phyloP scores from a whole-genome alignment of 2,888 invertebrate species.

The Acanthosepion lycidas region DNA sequence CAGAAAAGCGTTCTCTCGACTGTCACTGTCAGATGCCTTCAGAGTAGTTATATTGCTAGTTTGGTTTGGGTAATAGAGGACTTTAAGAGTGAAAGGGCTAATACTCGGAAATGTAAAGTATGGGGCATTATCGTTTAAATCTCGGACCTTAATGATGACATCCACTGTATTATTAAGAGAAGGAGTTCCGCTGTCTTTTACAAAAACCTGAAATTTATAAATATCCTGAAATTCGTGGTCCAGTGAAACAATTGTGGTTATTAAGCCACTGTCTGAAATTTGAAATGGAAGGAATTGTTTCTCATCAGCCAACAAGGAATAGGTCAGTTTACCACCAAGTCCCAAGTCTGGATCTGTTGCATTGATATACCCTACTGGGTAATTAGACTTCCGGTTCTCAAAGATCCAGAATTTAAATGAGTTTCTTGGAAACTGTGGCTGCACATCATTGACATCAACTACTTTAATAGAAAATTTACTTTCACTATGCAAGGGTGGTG shows the following conservation, averaged over 20 bases:
- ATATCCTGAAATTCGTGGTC: background rate
- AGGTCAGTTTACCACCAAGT: background rate
- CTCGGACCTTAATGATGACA: background rate
- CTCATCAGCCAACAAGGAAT: background rate
- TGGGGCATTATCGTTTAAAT: background rate
- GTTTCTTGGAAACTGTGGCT: background rate
- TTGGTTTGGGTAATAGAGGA: background rate
- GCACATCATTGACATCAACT: background rate
- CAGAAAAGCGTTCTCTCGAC: conserved; percentile 33
- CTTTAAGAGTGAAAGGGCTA: conserved; percentile 2
- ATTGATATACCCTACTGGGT: background rate
- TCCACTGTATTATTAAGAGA: background rate
- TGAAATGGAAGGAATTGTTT: conserved; percentile 10
- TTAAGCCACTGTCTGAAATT: background rate
- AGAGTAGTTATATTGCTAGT: background rate
- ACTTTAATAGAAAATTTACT: background rate
- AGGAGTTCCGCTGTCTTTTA: background rate
- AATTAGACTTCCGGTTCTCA: background rate
- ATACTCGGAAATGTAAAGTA: background rate
- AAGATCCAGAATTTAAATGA: background rate
- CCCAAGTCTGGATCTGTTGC: background rate
- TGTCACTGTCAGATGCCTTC: conserved; percentile 33
- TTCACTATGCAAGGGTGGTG: background rate
- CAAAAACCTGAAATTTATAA: background rate
- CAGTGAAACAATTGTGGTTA: background rate